Base-by-base conservation (phyloP, 2,113 vertebrate genomes). In the Corynorhinus townsendii region DNA sequence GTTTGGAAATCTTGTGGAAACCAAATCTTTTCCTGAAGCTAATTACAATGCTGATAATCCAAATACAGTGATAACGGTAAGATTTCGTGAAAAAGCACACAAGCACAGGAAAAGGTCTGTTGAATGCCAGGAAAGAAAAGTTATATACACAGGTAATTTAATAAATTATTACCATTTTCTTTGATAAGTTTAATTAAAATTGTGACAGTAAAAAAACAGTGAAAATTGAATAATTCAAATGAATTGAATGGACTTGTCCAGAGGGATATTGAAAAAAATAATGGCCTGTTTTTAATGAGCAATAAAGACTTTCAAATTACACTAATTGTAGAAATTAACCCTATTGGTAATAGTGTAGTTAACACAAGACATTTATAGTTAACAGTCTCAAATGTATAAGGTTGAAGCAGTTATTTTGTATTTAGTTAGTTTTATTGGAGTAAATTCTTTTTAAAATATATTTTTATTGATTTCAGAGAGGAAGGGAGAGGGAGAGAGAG, bases 1-100 rank as follows among this genome's bases (percentile, higher is more conserved):
- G 89, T 99, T 99, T 76, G 99, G 99, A 28, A 99, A 99, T 76
- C 98, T 99, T 81, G 96, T 99, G 95, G 99, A 99, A 98, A 99
- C 99, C 0, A 99, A 99, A 72, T 99, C 99, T 94, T 99, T 99
- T 93, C 89, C 91, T 7, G 92, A 97, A 80, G 77, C 94, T 62
- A 95, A 66, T 86, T 54, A 15, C 40, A 73, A 4, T 72, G 28
- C 75, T 26, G 91, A 79, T 54, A 95, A 93, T 82, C 95, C 87
- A 96, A 98, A 93, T 35, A 97, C 97, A 14, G 98, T 98, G 3
- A 99, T 99, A 97, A 98, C 98, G 0, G 99, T 99, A 59, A 97
- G 99, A n/a, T 99, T 99, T 98, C 98, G 99, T 92, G 98, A 98
- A 94, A 98, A 98, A 95, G 96, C 88, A 17, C 96, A 96, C 75